Base-by-base conservation (phyloP, 2,888 invertebrate genomes). In the Heliconius charithonia region DNA sequence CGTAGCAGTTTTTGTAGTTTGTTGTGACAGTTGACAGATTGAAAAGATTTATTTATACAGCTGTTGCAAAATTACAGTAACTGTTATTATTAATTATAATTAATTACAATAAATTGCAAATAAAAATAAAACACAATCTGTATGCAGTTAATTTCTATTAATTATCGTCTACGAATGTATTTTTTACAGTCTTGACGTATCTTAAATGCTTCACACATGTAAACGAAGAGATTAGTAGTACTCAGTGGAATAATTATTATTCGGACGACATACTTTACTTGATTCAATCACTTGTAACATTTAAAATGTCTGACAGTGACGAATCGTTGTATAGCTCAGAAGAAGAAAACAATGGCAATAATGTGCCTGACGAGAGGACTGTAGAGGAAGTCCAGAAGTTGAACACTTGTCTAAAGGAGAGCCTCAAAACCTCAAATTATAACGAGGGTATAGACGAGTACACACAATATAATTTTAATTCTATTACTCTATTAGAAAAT, bases 401-500 rank as follows among this genome's bases (percentile, higher is more conserved):
- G 25, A 72, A 59, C 13, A 13, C 32, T 32, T 32, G n/a, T 71
- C 12, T 56, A n/a, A 67, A 67, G 25, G 29, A n/a, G 45, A 29
- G 19, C 19, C n/a, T 70, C 16, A 22, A 27, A 29, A 29, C 29
- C 2, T 22, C 56, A 59, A 16, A 6, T 71, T 22, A 63, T 16
- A 59, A 59, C 3, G 37, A 41, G 45, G 2, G 2, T 62, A 4
- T 63, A 9, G 9, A 63, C 29, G 65, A 41, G 27, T 37, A 37
- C 32, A 12, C 63, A 62, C 27, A 65, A 63, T 41, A 74, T 27
- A 19, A 32, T 12, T 72, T 72, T 22, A 59, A 51, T 13, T 22
- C 72, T 29, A 29, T 56, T 51, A 59, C 51, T 32, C 25, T 74
- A 12, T 65, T 74, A 27, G 62, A 74, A 27, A 63, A 45, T 27